Evolutionary conservation across 1,140 invertebrate species (phyloP).

Genomic region (Pseudomyrmex sp.): DNA sequence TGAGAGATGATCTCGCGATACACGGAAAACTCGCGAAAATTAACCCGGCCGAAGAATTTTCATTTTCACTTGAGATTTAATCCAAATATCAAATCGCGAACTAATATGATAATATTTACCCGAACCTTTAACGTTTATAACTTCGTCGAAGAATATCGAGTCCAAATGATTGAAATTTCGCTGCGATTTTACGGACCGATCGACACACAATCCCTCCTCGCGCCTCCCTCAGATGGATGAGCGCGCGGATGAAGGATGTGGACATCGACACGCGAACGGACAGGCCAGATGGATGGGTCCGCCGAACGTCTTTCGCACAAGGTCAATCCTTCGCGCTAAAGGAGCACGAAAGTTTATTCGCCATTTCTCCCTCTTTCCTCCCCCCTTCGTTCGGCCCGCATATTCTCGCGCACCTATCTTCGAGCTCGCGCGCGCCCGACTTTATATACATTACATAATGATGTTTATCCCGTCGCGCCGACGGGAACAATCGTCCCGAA

Average conservation of each 20-base stretch:
- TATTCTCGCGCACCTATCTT: constrained; percentile 63
- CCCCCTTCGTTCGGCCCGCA: not conserved
- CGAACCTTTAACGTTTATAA: constrained; percentile 31
- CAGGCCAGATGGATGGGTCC: constrained; percentile 69
- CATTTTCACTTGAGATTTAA: not conserved
- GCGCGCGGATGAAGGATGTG: constrained; percentile 65
- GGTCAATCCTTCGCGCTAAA: constrained; percentile 60
- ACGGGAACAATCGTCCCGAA: constrained; percentile 83
- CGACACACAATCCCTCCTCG: not conserved
- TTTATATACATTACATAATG: constrained; percentile 86
- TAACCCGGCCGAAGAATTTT: not conserved
- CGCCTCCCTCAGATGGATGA: constrained; percentile 13
- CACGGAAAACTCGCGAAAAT: not conserved
- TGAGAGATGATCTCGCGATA: not conserved
- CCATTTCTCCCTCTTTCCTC: not conserved
- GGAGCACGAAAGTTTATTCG: constrained; percentile 56
- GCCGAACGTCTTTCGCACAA: constrained; percentile 18
- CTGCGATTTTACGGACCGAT: constrained; percentile 5
- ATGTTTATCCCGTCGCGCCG: constrained; percentile 84
- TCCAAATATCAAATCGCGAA: not conserved
- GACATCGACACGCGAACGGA: constrained; percentile 59
- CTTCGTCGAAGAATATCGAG: constrained; percentile 38
- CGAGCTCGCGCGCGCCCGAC: constrained; percentile 60
- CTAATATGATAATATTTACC: constrained; percentile 1
- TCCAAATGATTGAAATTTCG: constrained; percentile 14